These are phyloP conservation scores for Drosophila watanabei DNA, from an alignment of 1,140 invertebrate species.

Conservation along the genomic window DNA sequence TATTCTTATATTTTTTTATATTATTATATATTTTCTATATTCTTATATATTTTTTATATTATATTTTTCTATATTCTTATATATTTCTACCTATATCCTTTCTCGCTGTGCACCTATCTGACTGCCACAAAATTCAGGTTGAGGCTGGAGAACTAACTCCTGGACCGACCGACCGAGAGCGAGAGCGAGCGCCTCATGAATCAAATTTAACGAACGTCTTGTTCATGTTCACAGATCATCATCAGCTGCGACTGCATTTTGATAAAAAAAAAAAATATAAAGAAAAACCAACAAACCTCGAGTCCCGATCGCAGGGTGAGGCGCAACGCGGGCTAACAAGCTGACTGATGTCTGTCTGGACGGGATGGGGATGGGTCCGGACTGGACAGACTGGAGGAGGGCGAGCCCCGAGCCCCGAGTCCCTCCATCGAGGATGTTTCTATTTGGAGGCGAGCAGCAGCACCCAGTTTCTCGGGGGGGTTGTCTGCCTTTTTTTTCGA, in stretches of 20 bases:
- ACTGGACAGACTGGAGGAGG: constrained; percentile 23
- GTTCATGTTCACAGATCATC: constrained; percentile 84
- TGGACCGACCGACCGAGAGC: too few relatives aligned
- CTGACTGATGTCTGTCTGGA: constrained; percentile 76
- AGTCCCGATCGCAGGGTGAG: constrained; percentile 11
- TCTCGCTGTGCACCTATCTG: constrained; percentile 12
- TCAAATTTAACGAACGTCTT: constrained; percentile 85
- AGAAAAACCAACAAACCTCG: constrained; percentile 68
- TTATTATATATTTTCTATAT: too few relatives aligned
- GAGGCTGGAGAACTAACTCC: constrained; percentile 25
- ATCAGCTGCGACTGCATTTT: constrained; percentile 84
- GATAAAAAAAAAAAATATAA: too few relatives aligned
- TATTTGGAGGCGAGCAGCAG: constrained; percentile 64
- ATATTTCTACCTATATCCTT: too few relatives aligned
- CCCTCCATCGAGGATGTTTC: constrained; percentile 80
- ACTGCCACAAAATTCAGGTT: constrained; percentile 14
- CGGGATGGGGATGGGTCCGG: constrained; percentile 2
- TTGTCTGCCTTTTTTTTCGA: constrained; percentile 74
- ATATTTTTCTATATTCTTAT: too few relatives aligned
- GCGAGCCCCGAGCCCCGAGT: constrained; percentile 18
- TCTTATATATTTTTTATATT: too few relatives aligned
- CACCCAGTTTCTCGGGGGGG: constrained; percentile 7
- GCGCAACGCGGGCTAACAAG: constrained; percentile 67
- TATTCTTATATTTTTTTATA: too few relatives aligned
- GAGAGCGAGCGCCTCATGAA: constrained; percentile 82